Evolutionary conservation across 2,888 invertebrate species (phyloP), one percentile per base, ranked within the genome.

Genomic region (Therioaphis trifolii): DNA sequence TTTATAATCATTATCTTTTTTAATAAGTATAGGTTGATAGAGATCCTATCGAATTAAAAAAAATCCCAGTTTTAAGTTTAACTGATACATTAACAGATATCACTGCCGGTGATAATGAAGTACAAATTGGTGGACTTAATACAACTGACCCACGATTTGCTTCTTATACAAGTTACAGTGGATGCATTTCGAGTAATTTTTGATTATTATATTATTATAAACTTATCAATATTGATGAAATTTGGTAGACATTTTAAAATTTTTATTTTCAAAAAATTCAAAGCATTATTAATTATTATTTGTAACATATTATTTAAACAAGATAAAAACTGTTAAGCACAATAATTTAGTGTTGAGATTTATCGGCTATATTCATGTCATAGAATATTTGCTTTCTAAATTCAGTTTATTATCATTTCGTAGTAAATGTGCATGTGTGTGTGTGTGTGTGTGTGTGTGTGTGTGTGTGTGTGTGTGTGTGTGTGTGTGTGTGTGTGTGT

Each of bases 111-210:
- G 92, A 93, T 21, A 95, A 95, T 88, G 95, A 95, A 87, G 94
- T 96, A 14, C 95, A 95, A 88, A 92, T 96, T 78, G 96, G 96
- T 15, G 96, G 96, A 35, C 91, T 96, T 21, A 95, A 95, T 87
- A 95, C 95, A 7, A 93, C 93, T 5, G 95, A 96, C 88, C 93
- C 94, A 4, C 91, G 95, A 86, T 93, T 96, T 87, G 93, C 92
- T 85, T 93, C 94, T 85, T 96, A 94, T 88, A 95, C 94, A 88
- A 94, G 95, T 86, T 96, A 96, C 89, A 95, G 94, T 87, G 96
- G 96, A 84, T 96, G 96, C 88, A 90, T 96, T 85, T 96, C 96
- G 85, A 96, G 96, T 96, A 89, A 78, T 68, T 68, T 92, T 93
- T 92, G 21, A 46, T 18, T 66, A 27, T 7, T 35, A 21, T 43